A percentile compares a stretch with the other conserved stretches of the same genome.
These are phyloP conservation scores for Druceiella hillmani DNA, from an alignment of 2,888 invertebrate species.

Conservation along the genomic window DNA sequence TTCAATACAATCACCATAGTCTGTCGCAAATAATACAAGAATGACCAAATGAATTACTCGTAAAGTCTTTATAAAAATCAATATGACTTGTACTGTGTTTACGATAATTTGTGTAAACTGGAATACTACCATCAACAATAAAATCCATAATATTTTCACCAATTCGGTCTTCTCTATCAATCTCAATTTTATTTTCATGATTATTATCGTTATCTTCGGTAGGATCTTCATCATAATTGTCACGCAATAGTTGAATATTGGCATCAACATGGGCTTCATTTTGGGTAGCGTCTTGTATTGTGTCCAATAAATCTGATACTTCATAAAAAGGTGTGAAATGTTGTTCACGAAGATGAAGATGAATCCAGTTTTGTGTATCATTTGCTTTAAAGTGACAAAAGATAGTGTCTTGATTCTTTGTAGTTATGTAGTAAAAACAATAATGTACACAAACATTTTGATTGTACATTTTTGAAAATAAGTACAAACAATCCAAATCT, in stretches of 20 bases:
- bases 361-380: constrained; percentile 30
- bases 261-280: constrained; percentile 25
- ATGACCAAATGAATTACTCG: constrained; percentile 24
- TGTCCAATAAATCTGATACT: constrained; percentile 26
- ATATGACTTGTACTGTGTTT: constrained; percentile 22
- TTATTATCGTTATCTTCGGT: constrained; percentile 25
- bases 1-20: constrained; percentile 21
- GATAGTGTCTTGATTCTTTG: constrained; percentile 27
- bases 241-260: constrained; percentile 24
- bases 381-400: constrained; percentile 31
- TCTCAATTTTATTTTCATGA: constrained; percentile 23
- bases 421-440: constrained; percentile 26
- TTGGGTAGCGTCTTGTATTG: constrained; percentile 24
- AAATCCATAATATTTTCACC: constrained; percentile 25
- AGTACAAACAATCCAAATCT: constrained; percentile 30
- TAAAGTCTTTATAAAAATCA: constrained; percentile 24
- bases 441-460: constrained; percentile 32
- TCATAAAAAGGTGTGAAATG: constrained; percentile 21
- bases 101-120: constrained; percentile 26
- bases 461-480: constrained; percentile 29
- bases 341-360: constrained; percentile 26
- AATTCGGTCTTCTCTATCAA: constrained; percentile 23
- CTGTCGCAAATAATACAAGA: constrained; percentile 25
- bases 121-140: constrained; percentile 26
- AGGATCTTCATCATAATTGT: constrained; percentile 24